Conservation (phyloP, 2,888 invertebrate genomes). For the Idaea dimidiata region DNA sequence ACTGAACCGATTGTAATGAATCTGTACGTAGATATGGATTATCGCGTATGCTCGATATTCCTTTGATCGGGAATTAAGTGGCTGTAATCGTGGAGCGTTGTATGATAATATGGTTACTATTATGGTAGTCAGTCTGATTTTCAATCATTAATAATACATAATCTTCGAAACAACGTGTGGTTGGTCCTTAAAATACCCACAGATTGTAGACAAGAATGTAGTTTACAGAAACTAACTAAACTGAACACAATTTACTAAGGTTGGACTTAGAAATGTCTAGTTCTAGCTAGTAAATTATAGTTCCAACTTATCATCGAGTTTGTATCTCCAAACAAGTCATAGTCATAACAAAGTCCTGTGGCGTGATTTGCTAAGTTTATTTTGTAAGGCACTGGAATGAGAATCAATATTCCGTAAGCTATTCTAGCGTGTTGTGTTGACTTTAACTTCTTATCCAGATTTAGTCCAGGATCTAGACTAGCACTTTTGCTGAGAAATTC, state of each 20-base stretch:
- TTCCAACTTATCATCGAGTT: not conserved
- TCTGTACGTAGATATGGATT: no score
- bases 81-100: no score
- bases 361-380: not conserved
- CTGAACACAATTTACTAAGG: not conserved
- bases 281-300: not conserved
- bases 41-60: no score
- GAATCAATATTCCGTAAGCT: no score
- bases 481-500: no score
- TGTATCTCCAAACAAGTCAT: not conserved
- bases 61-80: no score
- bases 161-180: no score
- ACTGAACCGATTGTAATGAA: no score
- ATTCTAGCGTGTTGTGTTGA: not conserved
- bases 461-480: no score
- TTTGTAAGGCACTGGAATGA: not conserved
- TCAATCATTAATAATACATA: no score
- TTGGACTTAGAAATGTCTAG: not conserved
- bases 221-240: not conserved
- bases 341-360: not conserved
- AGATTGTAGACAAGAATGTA: not conserved
- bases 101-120: no score
- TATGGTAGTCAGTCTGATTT: no score
- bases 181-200: not conserved
- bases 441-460: not conserved